Percentiles rank a stretch among this genome's conserved stretches.
phyloP scores from a whole-genome alignment of 1,140 invertebrate species.

The Drosophila ironensis region DNA sequence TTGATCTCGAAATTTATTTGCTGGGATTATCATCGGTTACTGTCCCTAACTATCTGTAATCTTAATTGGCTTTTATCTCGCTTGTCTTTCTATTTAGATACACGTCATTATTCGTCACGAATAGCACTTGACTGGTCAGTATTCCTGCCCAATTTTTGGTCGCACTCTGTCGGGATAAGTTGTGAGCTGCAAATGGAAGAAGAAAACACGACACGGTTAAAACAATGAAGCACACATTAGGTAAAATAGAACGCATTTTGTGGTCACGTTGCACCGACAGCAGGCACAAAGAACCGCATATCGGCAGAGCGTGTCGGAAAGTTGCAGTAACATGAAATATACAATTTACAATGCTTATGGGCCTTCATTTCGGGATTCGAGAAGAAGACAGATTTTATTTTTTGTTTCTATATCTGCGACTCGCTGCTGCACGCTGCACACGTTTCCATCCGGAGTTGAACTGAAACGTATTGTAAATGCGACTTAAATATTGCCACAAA shows the following conservation, averaged over 20 bases:
- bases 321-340: too few species aligned
- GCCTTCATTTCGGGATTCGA: too few species aligned
- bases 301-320: neutral
- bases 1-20: constrained; percentile 40
- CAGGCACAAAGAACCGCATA: neutral
- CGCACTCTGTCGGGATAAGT: constrained; percentile 1
- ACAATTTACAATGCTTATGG: too few species aligned
- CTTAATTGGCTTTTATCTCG: neutral
- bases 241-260: constrained; percentile 6
- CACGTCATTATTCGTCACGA: neutral
- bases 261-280: constrained; percentile 1
- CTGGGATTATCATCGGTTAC: neutral
- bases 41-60: neutral
- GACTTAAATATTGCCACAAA: constrained; percentile 16
- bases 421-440: too few species aligned
- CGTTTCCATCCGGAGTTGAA: too few species aligned
- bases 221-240: constrained; percentile 4
- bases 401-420: too few species aligned
- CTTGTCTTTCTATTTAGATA: neutral
- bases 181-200: constrained; percentile 32
- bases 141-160: constrained; percentile 4
- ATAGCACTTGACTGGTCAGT: constrained; percentile 22
- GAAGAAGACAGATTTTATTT: too few species aligned
- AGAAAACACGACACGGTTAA: neutral
- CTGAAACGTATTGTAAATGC: neutral